Conservation (phyloP, 2,888 invertebrate species). For the Agrotis segetum region DNA sequence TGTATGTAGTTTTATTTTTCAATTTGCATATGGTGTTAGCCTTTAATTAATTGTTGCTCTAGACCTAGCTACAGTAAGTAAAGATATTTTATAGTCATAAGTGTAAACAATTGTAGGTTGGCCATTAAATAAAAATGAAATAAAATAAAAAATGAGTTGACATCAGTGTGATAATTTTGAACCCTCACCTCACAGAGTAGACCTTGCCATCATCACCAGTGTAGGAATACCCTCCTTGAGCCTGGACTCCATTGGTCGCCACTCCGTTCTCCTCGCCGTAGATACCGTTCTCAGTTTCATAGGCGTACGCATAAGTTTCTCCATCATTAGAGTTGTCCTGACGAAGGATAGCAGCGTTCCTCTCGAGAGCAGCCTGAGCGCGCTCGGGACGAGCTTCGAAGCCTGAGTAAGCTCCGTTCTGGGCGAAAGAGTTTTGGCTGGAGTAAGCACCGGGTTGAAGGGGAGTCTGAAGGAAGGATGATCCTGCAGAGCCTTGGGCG, state of each 20-base stretch:
- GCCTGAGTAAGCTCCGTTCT: slow-evolving; percentile 48
- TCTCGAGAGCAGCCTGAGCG: slow-evolving; percentile 81
- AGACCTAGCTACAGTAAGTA: too few species aligned
- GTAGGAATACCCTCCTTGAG: slow-evolving; percentile 85
- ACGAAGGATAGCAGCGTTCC: slow-evolving; percentile 84
- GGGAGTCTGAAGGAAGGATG: slow-evolving; percentile 57
- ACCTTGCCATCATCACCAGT: slow-evolving; percentile 86
- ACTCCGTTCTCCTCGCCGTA: slow-evolving; percentile 84
- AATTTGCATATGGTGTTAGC: too few species aligned
- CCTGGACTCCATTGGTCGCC: slow-evolving; percentile 84
- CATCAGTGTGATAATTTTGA: background rate
- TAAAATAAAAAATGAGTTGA: too few species aligned
- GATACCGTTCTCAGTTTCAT: slow-evolving; percentile 87
- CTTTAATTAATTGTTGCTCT: too few species aligned
- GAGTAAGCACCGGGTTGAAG: slow-evolving; percentile 57
- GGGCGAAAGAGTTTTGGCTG: slow-evolving; percentile 26
- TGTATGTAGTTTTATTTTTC: too few species aligned
- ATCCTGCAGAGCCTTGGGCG: slow-evolving; percentile 63
- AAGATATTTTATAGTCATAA: too few species aligned
- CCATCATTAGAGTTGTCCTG: slow-evolving; percentile 83
- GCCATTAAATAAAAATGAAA: too few species aligned
- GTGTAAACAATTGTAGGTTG: too few species aligned
- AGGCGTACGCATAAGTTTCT: slow-evolving; percentile 82
- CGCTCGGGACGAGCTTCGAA: slow-evolving; percentile 75
- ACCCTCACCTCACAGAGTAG: slow-evolving; percentile 81